These are phyloP conservation scores for Carassius gibelio DNA, from an alignment of 2,113 vertebrate genomes.

Conservation along the genomic window DNA sequence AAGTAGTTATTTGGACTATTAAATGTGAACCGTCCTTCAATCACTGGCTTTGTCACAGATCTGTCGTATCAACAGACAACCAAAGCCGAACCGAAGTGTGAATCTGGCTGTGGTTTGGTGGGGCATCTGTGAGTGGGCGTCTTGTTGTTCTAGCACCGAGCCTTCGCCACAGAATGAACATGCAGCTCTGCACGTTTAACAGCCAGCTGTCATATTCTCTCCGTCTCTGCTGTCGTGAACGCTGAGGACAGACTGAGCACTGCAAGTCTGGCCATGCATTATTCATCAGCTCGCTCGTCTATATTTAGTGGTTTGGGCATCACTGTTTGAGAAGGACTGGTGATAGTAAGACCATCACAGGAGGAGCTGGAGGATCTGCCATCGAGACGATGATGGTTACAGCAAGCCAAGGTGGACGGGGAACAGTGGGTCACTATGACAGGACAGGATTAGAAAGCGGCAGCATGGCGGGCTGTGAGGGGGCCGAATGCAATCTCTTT, in stretches of 20 bases:
- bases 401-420: conserved; percentile 31
- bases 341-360: conserved; percentile 56
- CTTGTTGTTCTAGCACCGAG: conserved; percentile 40
- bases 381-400: conserved; percentile 25
- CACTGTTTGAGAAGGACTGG: conserved; percentile 32
- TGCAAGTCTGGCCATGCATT: conserved; percentile 34
- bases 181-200: conserved; percentile 14
- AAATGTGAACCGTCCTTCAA: too few relatives aligned
- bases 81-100: background rate
- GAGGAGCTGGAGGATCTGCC: conserved; percentile 40
- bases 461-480: background rate
- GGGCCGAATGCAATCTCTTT: conserved; percentile 40
- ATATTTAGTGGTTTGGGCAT: conserved; percentile 49
- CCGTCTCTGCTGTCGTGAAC: background rate
- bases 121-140: conserved; percentile 68
- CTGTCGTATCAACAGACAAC: too few relatives aligned
- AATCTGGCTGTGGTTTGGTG: conserved; percentile 26
- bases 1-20: too few relatives aligned
- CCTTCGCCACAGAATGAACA: background rate
- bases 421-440: conserved; percentile 38
- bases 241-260: background rate
- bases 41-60: too few relatives aligned
- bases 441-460: background rate
- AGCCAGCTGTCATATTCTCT: conserved; percentile 48
- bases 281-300: conserved; percentile 40